Conservation (phyloP, 2,113 vertebrate genomes). For the Dermatemys mawii region DNA sequence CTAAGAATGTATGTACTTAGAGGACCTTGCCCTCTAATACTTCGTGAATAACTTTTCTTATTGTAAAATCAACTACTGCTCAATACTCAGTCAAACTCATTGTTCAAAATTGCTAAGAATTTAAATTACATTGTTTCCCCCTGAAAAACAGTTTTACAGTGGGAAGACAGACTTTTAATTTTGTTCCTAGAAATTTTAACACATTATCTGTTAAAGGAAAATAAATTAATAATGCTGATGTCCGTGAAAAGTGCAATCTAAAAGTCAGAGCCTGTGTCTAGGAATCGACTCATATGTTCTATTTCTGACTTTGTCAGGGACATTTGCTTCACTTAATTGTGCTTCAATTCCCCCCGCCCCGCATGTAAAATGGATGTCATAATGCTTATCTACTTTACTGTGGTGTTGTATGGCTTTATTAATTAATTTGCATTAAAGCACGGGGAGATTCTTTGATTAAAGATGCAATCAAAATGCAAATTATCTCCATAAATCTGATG, state of each 20-base stretch:
- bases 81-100: neutral
- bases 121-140: rapidly evolving
- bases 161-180: neutral
- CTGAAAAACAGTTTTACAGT: neutral
- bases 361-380: rapidly evolving
- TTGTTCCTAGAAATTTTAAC: neutral
- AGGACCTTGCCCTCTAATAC: neutral
- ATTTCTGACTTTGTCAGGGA: neutral
- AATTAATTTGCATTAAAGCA: neutral
- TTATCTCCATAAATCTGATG: slow-evolving; percentile 18
- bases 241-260: neutral
- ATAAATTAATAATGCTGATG: neutral
- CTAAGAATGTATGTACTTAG: neutral
- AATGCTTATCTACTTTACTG: neutral
- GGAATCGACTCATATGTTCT: neutral
- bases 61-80: neutral
- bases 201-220: neutral
- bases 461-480: neutral
- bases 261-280: neutral
- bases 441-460: neutral
- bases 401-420: slow-evolving; percentile 10
- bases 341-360: neutral
- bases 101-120: neutral
- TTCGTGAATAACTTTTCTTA: neutral
- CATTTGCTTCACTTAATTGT: rapidly evolving